These are phyloP conservation scores for Melanotus villosus DNA, from an alignment of 2,888 invertebrate species.

Conservation along the genomic window DNA sequence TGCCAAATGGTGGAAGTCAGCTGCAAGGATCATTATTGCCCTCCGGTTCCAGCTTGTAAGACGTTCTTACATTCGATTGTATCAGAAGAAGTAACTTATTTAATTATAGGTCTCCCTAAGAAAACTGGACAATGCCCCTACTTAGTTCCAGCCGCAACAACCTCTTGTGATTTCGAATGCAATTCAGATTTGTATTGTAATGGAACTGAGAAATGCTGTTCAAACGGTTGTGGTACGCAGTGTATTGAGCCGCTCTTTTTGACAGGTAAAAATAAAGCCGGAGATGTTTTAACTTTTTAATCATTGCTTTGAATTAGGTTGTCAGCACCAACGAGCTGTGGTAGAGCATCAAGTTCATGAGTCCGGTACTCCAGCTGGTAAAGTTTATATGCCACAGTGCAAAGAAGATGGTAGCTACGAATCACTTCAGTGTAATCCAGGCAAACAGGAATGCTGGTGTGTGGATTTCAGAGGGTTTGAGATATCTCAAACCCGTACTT, in stretches of 20 bases:
- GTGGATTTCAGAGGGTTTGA: slow-evolving; percentile 83
- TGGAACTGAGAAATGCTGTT: slow-evolving; percentile 82
- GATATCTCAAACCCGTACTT: slow-evolving; percentile 77
- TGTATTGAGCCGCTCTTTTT: slow-evolving; percentile 82
- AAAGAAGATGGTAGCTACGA: slow-evolving; percentile 79
- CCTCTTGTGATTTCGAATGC: slow-evolving; percentile 84
- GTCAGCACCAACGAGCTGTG: slow-evolving; percentile 74
- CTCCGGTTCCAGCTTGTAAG: slow-evolving; percentile 86
- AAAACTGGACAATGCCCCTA: slow-evolving; percentile 89
- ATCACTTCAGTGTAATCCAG: slow-evolving; percentile 80
- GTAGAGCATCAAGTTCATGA: slow-evolving; percentile 78
- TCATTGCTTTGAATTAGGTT: slow-evolving; percentile 66
- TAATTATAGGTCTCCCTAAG: slow-evolving; percentile 73
- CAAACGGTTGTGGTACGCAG: slow-evolving; percentile 89
- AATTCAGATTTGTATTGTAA: slow-evolving; percentile 83
- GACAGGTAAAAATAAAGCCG: slow-evolving; percentile 66
- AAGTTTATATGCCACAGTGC: slow-evolving; percentile 83
- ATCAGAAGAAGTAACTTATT: neutral
- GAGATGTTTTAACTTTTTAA: neutral
- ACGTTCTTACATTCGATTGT: neutral
- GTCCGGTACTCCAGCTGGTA: slow-evolving; percentile 82
- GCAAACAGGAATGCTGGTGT: slow-evolving; percentile 84
- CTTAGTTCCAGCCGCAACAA: slow-evolving; percentile 77
- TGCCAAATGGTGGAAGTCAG: slow-evolving; percentile 89
- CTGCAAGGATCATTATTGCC: slow-evolving; percentile 88